These are phyloP conservation scores for Eristalis arbustorum DNA, from an alignment of 2,888 invertebrate species.

Conservation along the genomic window DNA sequence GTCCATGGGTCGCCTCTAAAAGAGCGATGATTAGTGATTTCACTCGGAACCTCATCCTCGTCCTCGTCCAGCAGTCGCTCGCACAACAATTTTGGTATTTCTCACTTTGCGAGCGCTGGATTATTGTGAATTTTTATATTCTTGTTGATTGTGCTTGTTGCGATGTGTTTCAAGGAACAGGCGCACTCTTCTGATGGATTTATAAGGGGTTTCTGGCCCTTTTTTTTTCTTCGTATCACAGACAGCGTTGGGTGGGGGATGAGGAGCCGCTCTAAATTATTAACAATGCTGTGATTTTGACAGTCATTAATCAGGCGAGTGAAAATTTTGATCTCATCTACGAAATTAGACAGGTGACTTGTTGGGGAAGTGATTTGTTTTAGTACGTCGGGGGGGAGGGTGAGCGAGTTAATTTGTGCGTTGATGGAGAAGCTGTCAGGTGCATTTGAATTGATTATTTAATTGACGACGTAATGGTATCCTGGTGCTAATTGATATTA, in stretches of 20 bases:
- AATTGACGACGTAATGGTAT: slow-evolving; percentile 18
- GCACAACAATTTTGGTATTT: not conserved
- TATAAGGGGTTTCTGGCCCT: not conserved
- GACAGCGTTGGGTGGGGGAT: not conserved
- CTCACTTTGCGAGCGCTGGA: not conserved
- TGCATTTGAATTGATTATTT: slow-evolving; percentile 41
- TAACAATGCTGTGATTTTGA: slow-evolving; percentile 46
- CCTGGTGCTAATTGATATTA: not conserved
- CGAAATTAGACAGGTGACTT: slow-evolving; percentile 54
- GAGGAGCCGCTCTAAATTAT: slow-evolving; percentile 38
- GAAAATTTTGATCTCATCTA: slow-evolving; percentile 60
- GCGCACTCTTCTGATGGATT: slow-evolving; percentile 38
- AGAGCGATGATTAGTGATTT: slow-evolving; percentile 63
- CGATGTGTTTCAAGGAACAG: slow-evolving; percentile 24
- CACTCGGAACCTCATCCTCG: not conserved
- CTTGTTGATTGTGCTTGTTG: slow-evolving; percentile 57
- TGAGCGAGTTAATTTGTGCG: slow-evolving; percentile 8
- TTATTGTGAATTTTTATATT: slow-evolving; percentile 54
- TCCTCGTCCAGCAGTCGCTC: not conserved
- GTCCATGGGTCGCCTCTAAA: slow-evolving; percentile 4
- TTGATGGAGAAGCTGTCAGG: slow-evolving; percentile 42
- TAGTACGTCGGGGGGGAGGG: not conserved
- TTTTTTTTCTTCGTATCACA: not conserved
- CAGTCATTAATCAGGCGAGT: slow-evolving; percentile 58
- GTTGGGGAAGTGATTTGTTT: slow-evolving; percentile 46